Evolutionary conservation across 2,888 invertebrate genomes (phyloP).

Genomic region (Dynastes tityus): DNA sequence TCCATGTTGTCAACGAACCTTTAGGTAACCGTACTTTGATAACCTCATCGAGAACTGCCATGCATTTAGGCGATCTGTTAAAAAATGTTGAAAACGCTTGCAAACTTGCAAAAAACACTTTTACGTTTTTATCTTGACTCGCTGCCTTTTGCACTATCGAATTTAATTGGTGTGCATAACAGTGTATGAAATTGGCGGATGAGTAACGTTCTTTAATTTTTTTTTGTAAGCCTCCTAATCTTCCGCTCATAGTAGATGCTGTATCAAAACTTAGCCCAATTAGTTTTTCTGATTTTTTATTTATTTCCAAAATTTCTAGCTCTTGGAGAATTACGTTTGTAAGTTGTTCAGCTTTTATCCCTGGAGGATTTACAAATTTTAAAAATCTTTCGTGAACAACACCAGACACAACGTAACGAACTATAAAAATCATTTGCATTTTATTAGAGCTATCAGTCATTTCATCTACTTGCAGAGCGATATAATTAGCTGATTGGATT

Average conservation of each 20-base stretch:
- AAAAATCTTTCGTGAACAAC: not conserved
- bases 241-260: not conserved
- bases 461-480: not conserved
- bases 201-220: not conserved
- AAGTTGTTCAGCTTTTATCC: not conserved
- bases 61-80: not conserved
- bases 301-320: not conserved
- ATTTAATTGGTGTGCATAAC: not conserved
- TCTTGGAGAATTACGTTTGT: not conserved
- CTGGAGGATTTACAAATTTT: not conserved
- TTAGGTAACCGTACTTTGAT: constrained; percentile 1
- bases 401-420: not conserved
- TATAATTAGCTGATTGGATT: not conserved
- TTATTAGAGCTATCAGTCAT: not conserved
- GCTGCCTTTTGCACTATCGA: not conserved
- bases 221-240: not conserved
- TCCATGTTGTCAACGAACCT: not conserved
- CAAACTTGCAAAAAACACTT: constrained; percentile 7
- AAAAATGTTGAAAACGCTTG: not conserved
- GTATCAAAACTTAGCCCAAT: not conserved
- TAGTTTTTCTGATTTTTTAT: not conserved
- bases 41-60: not conserved
- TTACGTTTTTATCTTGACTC: not conserved
- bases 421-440: not conserved
- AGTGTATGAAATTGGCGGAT: not conserved